Evolutionary conservation across 1,140 invertebrate genomes (phyloP).

Genomic region (Lepidurus couesii): DNA sequence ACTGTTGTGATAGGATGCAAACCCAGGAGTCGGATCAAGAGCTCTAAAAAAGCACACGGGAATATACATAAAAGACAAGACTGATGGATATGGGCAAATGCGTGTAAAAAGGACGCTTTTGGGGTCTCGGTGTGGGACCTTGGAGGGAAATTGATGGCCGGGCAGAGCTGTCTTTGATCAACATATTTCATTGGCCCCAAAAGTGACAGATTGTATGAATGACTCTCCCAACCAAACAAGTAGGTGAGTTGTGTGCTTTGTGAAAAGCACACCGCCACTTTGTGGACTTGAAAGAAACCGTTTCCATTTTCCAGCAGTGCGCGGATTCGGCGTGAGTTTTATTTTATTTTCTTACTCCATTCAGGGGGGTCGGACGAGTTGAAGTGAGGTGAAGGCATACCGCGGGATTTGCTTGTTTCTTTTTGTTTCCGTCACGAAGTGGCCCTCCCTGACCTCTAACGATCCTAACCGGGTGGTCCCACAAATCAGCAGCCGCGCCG

Average conservation of each 20-base stretch:
- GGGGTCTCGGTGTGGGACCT: not conserved
- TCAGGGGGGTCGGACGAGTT: not conserved
- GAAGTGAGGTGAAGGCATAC: slow-evolving; percentile 5
- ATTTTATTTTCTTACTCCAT: too few species aligned
- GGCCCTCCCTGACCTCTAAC: not conserved
- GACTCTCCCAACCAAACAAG: not conserved
- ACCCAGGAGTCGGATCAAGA: not conserved
- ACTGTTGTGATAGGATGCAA: not conserved
- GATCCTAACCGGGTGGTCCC: slow-evolving; percentile 17
- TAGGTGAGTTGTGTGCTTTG: not conserved
- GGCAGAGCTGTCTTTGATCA: not conserved
- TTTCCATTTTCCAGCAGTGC: too few species aligned
- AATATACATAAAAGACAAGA: too few species aligned
- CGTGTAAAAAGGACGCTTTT: too few species aligned
- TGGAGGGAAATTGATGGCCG: not conserved
- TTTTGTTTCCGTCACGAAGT: slow-evolving; percentile 19
- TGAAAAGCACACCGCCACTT: too few species aligned
- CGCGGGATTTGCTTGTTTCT: not conserved
- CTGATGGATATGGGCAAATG: too few species aligned
- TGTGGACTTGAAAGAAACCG: too few species aligned
- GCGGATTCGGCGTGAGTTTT: not conserved
- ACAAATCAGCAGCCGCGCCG: not conserved
- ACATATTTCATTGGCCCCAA: not conserved
- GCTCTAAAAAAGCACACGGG: not conserved
- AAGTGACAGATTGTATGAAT: not conserved